Evolutionary conservation across 2,888 invertebrate genomes (phyloP).

Genomic region (Argyresthia goedartella): DNA sequence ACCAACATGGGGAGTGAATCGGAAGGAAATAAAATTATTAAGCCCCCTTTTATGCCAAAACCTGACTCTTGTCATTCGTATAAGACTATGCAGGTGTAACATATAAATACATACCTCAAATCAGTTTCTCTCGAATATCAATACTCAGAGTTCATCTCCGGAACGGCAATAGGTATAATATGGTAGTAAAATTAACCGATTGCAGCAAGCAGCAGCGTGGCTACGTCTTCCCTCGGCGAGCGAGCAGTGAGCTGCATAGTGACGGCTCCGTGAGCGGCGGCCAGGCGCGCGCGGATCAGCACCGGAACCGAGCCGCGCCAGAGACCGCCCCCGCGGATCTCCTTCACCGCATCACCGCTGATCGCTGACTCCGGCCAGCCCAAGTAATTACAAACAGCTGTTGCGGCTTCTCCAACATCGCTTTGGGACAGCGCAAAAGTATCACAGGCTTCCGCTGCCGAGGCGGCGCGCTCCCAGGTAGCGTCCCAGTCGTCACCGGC

Average conservation of each 20-base stretch:
- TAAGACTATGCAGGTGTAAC: no score
- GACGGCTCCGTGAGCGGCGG: constrained; percentile 81
- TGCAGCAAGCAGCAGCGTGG: constrained; percentile 88
- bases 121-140: no score
- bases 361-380: constrained; percentile 42
- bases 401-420: constrained; percentile 45
- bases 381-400: constrained; percentile 50
- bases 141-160: no score
- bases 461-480: constrained; percentile 83
- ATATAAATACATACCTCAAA: no score
- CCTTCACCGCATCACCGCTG: constrained; percentile 50
- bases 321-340: constrained; percentile 73
- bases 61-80: no score
- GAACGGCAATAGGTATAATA: no score
- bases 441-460: constrained; percentile 85
- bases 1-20: no score
- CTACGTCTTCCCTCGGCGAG: constrained; percentile 86
- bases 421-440: constrained; percentile 86
- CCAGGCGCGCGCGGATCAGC: constrained; percentile 85
- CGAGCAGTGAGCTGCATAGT: constrained; percentile 95
- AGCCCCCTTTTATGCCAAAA: no score
- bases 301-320: constrained; percentile 94
- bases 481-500: constrained; percentile 63
- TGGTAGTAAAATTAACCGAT: constrained; percentile 79
- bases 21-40: no score